A percentile compares a stretch with the other conserved stretches of the same genome.
Conservation (phyloP, 2,888 invertebrate genomes). For the Tiliacea aurago region DNA sequence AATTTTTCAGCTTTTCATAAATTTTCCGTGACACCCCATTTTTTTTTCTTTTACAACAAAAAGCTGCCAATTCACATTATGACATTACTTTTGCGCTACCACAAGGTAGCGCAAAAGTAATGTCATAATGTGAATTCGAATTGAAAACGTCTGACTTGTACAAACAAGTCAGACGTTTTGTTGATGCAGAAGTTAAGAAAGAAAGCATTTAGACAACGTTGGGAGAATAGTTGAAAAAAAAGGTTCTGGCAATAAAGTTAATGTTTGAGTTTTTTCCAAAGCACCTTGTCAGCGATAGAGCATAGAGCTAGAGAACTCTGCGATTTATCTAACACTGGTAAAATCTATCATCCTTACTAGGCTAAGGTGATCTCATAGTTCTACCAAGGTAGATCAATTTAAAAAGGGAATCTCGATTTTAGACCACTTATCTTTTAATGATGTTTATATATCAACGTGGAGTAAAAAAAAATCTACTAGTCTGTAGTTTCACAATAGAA, state of each 20-base stretch:
- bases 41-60: no score
- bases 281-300: neutral
- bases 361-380: neutral
- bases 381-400: neutral
- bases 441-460: neutral
- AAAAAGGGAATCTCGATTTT: neutral
- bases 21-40: no score
- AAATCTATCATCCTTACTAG: accelerated
- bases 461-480: neutral
- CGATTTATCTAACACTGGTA: neutral
- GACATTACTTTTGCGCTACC: no score
- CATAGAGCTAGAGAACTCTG: neutral
- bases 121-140: no score
- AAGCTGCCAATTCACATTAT: no score
- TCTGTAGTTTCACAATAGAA: neutral
- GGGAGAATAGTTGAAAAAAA: no score
- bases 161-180: neutral
- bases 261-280: neutral
- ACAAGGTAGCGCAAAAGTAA: no score
- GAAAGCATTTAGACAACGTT: neutral
- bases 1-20: no score
- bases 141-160: no score
- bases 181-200: no score
- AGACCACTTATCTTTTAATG: neutral
- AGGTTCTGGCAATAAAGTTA: neutral